Conservation (phyloP, 1,140 invertebrate species). For the Drosophila guanche region DNA sequence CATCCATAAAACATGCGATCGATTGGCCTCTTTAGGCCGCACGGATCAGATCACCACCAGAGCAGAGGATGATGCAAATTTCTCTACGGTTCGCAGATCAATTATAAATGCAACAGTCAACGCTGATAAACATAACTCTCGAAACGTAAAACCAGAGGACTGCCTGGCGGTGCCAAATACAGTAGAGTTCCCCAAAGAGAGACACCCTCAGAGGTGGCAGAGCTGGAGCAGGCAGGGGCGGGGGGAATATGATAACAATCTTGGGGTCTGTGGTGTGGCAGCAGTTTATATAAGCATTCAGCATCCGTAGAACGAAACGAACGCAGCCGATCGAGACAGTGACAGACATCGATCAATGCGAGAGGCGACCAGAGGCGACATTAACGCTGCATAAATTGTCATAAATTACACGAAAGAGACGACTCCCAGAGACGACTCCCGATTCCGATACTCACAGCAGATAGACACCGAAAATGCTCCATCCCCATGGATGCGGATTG, state of each 20-base stretch:
- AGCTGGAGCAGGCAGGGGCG: not conserved
- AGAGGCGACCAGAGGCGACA: constrained; percentile 69
- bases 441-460: constrained; percentile 16
- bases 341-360: constrained; percentile 78
- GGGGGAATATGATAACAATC: constrained; percentile 65
- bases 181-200: constrained; percentile 50
- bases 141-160: constrained; percentile 16
- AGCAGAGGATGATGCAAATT: constrained; percentile 72
- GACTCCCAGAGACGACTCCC: constrained; percentile 5
- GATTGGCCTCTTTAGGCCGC: constrained; percentile 77
- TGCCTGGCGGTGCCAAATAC: constrained; percentile 73
- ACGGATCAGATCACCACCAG: constrained; percentile 17
- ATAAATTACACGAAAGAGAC: constrained; percentile 71
- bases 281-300: constrained; percentile 71
- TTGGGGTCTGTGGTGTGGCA: constrained; percentile 45
- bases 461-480: constrained; percentile 22
- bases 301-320: constrained; percentile 58
- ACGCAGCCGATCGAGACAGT: constrained; percentile 42
- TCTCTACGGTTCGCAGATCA: constrained; percentile 49
- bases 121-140: constrained; percentile 62
- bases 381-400: constrained; percentile 83
- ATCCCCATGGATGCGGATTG: too few species aligned
- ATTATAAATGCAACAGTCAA: constrained; percentile 75
- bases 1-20: constrained; percentile 80
- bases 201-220: constrained; percentile 8